Conservation (phyloP, 2,113 vertebrate species). For the Pangasianodon hypophthalmus region DNA sequence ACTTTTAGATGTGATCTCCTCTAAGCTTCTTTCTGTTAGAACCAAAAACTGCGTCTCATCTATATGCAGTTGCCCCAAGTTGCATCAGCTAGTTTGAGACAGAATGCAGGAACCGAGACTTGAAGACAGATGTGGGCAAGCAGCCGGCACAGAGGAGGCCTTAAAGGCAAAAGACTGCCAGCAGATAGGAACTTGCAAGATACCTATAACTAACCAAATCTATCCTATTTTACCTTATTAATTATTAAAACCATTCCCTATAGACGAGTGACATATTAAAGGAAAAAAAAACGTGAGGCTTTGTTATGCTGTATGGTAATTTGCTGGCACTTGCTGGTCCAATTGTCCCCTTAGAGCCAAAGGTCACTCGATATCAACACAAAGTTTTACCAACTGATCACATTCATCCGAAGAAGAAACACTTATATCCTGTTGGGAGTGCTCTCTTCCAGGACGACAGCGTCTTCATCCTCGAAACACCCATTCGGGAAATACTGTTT, state of each 20-base stretch:
- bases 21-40: slow-evolving; percentile 19
- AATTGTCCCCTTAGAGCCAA: background rate
- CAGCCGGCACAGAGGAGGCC: slow-evolving; percentile 46
- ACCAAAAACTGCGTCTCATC: slow-evolving; percentile 50
- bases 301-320: background rate
- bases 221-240: slow-evolving; percentile 48
- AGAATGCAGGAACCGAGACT: slow-evolving; percentile 47
- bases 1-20: slow-evolving; percentile 21
- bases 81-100: slow-evolving; percentile 54
- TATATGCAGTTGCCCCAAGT: slow-evolving; percentile 50
- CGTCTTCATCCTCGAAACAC: background rate
- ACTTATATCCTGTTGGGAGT: background rate
- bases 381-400: background rate
- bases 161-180: slow-evolving; percentile 45
- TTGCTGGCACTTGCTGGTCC: background rate
- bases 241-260: slow-evolving; percentile 57
- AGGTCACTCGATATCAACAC: background rate
- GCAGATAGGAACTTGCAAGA: slow-evolving; percentile 52
- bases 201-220: slow-evolving; percentile 56
- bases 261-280: background rate
- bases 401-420: background rate
- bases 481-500: background rate
- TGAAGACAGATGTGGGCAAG: slow-evolving; percentile 45
- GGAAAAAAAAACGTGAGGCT: background rate
- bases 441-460: background rate